phyloP scores from a whole-genome alignment of 2,888 invertebrate species.

The Chironomus tentans region DNA sequence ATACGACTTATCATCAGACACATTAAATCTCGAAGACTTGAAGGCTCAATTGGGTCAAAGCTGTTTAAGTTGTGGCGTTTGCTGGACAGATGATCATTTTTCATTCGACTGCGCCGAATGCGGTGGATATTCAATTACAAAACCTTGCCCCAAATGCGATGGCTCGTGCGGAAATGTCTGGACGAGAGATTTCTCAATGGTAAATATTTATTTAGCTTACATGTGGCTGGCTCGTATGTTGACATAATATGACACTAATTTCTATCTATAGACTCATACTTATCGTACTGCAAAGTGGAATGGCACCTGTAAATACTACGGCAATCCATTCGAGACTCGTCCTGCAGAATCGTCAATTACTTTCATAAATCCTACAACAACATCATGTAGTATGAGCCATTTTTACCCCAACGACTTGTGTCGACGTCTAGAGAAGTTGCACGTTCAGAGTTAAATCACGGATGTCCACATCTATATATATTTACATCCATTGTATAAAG shows the following conservation, averaged over 20 bases:
- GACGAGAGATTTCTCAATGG: conserved; percentile 70
- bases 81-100: conserved; percentile 69
- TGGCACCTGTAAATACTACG: conserved; percentile 9
- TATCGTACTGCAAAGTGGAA: conserved; percentile 13
- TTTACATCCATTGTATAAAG: neutral
- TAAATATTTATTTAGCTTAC: neutral
- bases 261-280: conserved; percentile 3
- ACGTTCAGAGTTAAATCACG: neutral
- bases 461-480: neutral
- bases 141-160: conserved; percentile 68
- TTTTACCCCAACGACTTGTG: conserved; percentile 14
- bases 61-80: conserved; percentile 70
- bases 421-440: conserved; percentile 15
- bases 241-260: conserved; percentile 10
- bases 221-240: conserved; percentile 34
- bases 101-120: conserved; percentile 71
- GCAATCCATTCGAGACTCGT: conserved; percentile 3
- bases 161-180: conserved; percentile 62
- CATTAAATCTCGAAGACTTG: conserved; percentile 60
- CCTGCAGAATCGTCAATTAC: neutral
- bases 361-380: conserved; percentile 12
- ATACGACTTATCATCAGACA: conserved; percentile 40
- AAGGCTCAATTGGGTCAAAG: conserved; percentile 57
- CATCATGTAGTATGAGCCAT: conserved; percentile 17
- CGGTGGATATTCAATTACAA: conserved; percentile 64